Evolutionary conservation across 1,140 invertebrate genomes (phyloP).

Genomic region (Drosophila guanche): DNA sequence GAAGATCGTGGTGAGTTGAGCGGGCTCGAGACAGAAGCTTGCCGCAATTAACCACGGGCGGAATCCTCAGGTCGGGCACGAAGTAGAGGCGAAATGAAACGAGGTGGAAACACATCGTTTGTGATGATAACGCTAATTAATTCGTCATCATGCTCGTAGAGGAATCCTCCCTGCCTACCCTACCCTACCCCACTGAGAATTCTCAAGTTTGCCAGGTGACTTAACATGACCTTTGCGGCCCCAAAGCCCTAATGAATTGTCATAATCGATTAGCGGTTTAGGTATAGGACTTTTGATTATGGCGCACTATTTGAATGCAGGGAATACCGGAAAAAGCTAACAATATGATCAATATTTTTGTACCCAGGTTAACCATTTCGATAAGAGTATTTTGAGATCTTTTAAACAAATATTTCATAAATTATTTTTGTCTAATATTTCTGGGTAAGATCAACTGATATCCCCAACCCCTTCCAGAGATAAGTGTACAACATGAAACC

Average conservation of each 20-base stretch:
- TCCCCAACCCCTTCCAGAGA: background rate
- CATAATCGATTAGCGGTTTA: constrained; percentile 55
- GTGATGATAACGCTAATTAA: constrained; percentile 49
- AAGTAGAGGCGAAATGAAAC: background rate
- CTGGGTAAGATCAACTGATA: background rate
- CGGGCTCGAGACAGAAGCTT: constrained; percentile 28
- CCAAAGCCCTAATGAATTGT: constrained; percentile 42
- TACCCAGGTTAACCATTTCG: too few species aligned
- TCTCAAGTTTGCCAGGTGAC: constrained; percentile 33
- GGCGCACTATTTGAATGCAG: too few species aligned
- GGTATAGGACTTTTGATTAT: constrained; percentile 11
- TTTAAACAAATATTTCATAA: background rate
- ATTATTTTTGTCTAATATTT: background rate
- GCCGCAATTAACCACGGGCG: background rate
- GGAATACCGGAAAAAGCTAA: too few species aligned
- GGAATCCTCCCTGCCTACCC: constrained; percentile 4
- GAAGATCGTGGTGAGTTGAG: constrained; percentile 58
- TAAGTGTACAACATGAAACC: background rate
- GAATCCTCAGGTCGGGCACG: constrained; percentile 35
- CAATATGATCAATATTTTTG: too few species aligned
- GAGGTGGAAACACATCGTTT: constrained; percentile 35
- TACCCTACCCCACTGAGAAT: constrained; percentile 22
- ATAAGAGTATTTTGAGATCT: background rate
- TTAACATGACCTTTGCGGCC: constrained; percentile 40
- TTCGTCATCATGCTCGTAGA: constrained; percentile 4